Evolutionary conservation across 2,113 vertebrate species (phyloP), one percentile per base, ranked within the genome.

Genomic region (Zosterops lateralis): DNA sequence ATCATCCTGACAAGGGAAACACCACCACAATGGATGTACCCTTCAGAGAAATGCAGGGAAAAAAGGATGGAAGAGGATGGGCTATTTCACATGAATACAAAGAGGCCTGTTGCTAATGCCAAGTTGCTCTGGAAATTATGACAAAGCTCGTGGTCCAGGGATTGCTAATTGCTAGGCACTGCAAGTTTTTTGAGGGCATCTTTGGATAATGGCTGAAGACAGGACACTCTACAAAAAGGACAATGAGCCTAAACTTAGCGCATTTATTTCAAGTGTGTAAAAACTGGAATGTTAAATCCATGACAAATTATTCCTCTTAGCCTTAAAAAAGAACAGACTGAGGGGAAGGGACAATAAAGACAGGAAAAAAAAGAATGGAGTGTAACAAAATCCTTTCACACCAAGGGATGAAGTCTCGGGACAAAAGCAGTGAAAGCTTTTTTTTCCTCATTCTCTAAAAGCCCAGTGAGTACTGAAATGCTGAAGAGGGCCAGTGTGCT

Each of bases 141-240:
- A 67, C 5, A 86, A 73, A 81, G 84, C 61, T 88, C 0, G 0
- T 40, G 73, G 68, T 92, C 77, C 86, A 95, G 45, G 68, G 68
- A 93, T 34, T 81, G 80, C 73, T 95, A 93, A 96, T 92, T 96
- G 83, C 80, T 87, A 51, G 73, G 86, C 89, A 86, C 3, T 67
- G 40, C 51, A 88, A 91, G 88, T 58, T 89, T 93, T 95, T 45
- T 86, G 88, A 80, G 56, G 72, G 72, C 67, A 93, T 83, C 65
- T 84, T 75, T 94, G 44, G 40, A 89, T 57, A 91, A 85, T 34
- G 42, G 47, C 71, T 79, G 82, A 85, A 92, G 77, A 80, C 90
- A 92, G 79, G 68, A 74, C 89, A 60, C 17, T 32, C 68, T 8
- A 53, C 71, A 84, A 77, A 86, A 86, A 83, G 48, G 65, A 90